Base-by-base conservation (phyloP, 2,113 vertebrate species). In the Cinclus mexicanus region DNA sequence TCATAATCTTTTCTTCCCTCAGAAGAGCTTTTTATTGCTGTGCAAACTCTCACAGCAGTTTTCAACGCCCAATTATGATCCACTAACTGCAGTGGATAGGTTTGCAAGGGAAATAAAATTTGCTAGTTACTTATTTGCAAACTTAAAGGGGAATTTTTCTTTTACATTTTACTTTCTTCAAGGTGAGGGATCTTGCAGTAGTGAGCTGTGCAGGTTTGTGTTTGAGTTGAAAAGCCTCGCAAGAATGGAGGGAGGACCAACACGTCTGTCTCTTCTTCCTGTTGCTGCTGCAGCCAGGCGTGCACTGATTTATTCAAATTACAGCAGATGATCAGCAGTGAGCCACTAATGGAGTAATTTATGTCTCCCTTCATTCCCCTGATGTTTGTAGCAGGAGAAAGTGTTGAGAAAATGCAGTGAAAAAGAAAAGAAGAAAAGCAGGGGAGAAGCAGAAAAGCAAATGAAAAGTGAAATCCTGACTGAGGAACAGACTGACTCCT, bases 271-370 rank as follows among this genome's bases (percentile, higher is more conserved):
- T 52, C 31, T 89, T 44, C 68, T 50, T 79, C 70, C 68, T 81
- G 67, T 91, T 96, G 78, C 90, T 91, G 55, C 63, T 85, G 81
- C 70, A 93, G 63, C 49, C 59, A 83, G 61, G 35, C 44, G 1
- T 53, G 50, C 26, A 11, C 44, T 85, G 88, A 85, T 96, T 92
- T 85, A 81, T 95, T 94, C 59, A 94, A 90, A 94, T 89, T 78
- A 60, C 57, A 82, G 49, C 52, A 71, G 61, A 35, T 9, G 22
- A 93, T 94, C 87, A 90, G 71, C 87, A 69, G 57, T 68, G 75
- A 93, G 78, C 26, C 42, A 55, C 68, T 95, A 94, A 95, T 67
- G 55, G 57, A 68, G 72, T 72, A 87, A 85, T 83, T 89, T 83
- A 70, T 1, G 1, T 85, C 63, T 84, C n/a, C 6, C 11, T 83